Evolutionary conservation across 2,113 vertebrate species (phyloP).

Genomic region (Phylloscopus whistleri): DNA sequence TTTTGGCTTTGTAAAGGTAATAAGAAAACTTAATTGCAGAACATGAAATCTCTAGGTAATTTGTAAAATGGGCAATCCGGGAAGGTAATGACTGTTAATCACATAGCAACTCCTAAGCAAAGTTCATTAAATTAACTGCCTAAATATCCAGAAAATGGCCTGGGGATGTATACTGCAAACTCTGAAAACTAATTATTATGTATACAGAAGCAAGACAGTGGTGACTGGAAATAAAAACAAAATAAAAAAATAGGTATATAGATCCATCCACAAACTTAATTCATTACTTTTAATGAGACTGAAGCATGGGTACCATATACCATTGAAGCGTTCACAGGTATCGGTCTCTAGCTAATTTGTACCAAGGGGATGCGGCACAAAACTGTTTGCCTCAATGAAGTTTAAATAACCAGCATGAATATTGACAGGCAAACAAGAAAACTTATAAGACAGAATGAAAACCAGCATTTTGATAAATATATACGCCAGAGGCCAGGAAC

Average conservation of each 20-base stretch:
- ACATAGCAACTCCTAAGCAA: neutral
- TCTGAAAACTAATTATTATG: neutral
- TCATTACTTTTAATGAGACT: neutral
- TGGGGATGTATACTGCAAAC: neutral
- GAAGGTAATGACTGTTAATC: neutral
- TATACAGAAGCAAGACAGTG: neutral
- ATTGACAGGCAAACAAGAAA: neutral
- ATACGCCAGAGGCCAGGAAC: accelerated
- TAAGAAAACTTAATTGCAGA: neutral
- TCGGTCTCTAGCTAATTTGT: neutral
- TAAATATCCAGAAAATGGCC: neutral
- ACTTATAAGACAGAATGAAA: neutral
- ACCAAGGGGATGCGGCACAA: neutral
- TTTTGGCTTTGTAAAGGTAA: neutral
- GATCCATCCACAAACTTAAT: neutral
- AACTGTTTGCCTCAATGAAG: neutral
- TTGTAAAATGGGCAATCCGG: neutral
- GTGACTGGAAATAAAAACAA: neutral
- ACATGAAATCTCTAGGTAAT: neutral
- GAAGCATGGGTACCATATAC: neutral
- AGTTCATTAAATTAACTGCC: constrained; percentile 21
- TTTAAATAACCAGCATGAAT: neutral
- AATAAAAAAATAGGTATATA: neutral
- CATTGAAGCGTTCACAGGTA: neutral
- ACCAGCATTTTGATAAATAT: accelerated